Conservation (phyloP, 1,140 invertebrate genomes). For the Cherax destructor region DNA sequence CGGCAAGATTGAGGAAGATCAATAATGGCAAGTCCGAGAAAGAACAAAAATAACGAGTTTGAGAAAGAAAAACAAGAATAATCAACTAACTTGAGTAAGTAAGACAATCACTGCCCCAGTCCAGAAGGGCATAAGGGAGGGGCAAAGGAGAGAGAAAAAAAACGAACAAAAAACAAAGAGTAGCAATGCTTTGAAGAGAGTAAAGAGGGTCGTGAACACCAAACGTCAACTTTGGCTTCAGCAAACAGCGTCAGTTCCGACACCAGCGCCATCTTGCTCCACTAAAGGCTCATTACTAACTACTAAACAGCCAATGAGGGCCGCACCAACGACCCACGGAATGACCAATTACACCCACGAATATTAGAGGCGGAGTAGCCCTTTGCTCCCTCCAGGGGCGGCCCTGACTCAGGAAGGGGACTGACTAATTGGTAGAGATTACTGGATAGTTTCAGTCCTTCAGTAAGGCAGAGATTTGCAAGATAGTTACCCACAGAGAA, state of each 20-base stretch:
- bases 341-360: constrained; percentile 51
- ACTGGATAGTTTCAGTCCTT: constrained; percentile 44
- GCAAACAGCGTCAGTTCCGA: constrained; percentile 3
- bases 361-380: constrained; percentile 33
- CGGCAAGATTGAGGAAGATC: no score
- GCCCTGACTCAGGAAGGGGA: constrained; percentile 19
- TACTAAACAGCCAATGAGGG: constrained; percentile 55
- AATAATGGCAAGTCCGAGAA: no score
- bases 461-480: not conserved
- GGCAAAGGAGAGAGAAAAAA: not conserved
- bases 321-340: constrained; percentile 51
- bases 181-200: not conserved
- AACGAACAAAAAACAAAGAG: not conserved
- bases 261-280: constrained; percentile 40
- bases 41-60: no score
- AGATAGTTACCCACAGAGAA: constrained; percentile 13
- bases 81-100: no score
- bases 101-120: not conserved
- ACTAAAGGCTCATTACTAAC: constrained; percentile 51
- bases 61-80: no score
- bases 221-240: constrained; percentile 42
- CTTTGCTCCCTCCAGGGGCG: no score
- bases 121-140: not conserved
- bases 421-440: constrained; percentile 25
- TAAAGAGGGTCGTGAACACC: constrained; percentile 25